Evolutionary conservation across 2,113 vertebrate species (phyloP), one percentile per base, ranked within the genome.

Genomic region (Talpa occidentalis): DNA sequence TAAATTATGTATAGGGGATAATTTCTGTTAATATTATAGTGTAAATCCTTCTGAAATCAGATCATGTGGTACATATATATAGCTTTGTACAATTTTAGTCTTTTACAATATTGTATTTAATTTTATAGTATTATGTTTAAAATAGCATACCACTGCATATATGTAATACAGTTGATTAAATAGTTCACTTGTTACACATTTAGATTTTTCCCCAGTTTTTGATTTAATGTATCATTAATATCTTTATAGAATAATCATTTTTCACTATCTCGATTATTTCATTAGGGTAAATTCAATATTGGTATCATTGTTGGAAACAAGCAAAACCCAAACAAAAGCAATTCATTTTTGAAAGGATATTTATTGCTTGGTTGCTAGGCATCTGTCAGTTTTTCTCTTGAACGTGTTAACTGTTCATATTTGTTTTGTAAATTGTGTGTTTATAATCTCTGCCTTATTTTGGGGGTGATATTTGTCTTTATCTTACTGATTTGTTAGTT

Each of bases 391-490:
- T 70, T 89, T 94, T 94, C 86, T 72, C 26, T 72, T 83, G 44
- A 19, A 5, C 64, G 12, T 89, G 49, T 85, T 80, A 85, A 40
- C 54, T 37, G 60, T 96, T 83, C 42, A 59, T 89, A 49, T 47
- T 52, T 91, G 28, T 94, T 85, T 87, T 42, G 32, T 91, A 54
- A 70, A 28, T 76, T 84, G 12, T 60, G 14, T 94, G 21, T 79
- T 90, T 94, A 77, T 93, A 90, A 67, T 88, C n/a, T 93, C 90
- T 86, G 12, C 64, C 49, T 82, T 82, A 0, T 78, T 96, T 94
- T 93, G 84, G 35, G 81, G 49, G 15, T 40, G 94, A 32, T 95
- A 17, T 76, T 83, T 91, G 32, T 80, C 32, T 91, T 69, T 42
- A 78, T 95, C 12, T 84, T 74, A 4, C 6, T 67, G 66, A 52